Percentiles rank a stretch among this genome's conserved stretches.
Evolutionary conservation across 1,140 invertebrate genomes (phyloP).

Genomic region (Meloidogyne floridensis): DNA sequence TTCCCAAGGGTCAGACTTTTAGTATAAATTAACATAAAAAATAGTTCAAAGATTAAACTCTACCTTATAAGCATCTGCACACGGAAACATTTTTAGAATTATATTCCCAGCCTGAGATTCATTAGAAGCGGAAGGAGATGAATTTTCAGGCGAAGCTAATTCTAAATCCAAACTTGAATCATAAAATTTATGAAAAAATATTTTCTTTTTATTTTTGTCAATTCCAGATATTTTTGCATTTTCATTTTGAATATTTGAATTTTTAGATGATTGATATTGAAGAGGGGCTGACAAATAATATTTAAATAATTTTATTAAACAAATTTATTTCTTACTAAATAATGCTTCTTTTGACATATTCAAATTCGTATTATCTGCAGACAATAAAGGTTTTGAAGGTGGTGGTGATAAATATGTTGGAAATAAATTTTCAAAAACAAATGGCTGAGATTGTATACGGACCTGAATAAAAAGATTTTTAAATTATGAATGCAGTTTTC

Average conservation of each 20-base stretch:
- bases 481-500: too few species aligned
- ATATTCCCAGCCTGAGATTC: neutral
- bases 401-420: neutral
- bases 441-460: neutral
- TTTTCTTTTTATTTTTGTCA: conserved; percentile 1
- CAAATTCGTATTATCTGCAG: neutral
- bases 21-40: too few species aligned
- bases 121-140: too few species aligned
- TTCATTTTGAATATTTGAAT: neutral
- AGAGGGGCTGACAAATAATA: neutral
- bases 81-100: neutral
- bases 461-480: neutral
- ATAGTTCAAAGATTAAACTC: neutral
- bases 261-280: conserved; percentile 6
- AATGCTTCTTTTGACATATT: neutral
- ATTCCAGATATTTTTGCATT: neutral
- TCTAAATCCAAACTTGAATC: neutral
- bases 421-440: conserved; percentile 8
- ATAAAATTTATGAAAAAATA: conserved; percentile 25
- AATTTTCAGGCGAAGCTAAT: neutral
- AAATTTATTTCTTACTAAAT: conserved; percentile 1
- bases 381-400: neutral
- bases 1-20: too few species aligned
- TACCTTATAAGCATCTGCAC: neutral
- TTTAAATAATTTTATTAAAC: neutral